phyloP scores from a whole-genome alignment of 2,888 invertebrate species.

The Acanthococcus lagerstroemiae region DNA sequence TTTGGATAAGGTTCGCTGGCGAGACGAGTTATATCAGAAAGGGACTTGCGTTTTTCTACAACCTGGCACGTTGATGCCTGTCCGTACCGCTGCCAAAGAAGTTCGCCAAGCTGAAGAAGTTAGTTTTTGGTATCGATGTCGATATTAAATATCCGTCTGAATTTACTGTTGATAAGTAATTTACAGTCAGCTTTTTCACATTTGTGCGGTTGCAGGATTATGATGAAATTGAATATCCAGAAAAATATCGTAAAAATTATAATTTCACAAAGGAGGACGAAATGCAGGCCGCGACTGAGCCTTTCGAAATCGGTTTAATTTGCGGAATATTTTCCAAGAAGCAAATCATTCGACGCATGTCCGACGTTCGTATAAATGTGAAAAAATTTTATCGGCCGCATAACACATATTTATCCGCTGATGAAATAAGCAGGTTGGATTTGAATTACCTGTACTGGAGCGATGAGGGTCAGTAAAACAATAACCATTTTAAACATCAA shows the following conservation, averaged over 20 bases:
- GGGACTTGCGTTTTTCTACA: slow-evolving; percentile 60
- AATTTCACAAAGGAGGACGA: slow-evolving; percentile 46
- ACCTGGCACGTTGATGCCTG: slow-evolving; percentile 48
- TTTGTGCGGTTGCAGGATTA: slow-evolving; percentile 37
- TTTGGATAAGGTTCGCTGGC: slow-evolving; percentile 49
- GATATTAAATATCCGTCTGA: no score
- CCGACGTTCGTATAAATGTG: slow-evolving; percentile 55
- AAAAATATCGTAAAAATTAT: slow-evolving; percentile 70
- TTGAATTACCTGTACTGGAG: slow-evolving; percentile 68
- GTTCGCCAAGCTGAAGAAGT: neutral
- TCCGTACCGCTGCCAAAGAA: neutral
- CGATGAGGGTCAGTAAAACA: slow-evolving; percentile 53
- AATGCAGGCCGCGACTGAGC: slow-evolving; percentile 60
- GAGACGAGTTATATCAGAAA: slow-evolving; percentile 51
- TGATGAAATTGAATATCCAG: slow-evolving; percentile 67
- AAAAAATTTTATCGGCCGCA: slow-evolving; percentile 65
- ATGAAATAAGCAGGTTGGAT: slow-evolving; percentile 52
- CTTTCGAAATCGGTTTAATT: slow-evolving; percentile 64
- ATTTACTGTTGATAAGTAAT: no score
- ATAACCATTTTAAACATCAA: no score
- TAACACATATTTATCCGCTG: slow-evolving; percentile 54
- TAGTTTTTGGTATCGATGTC: no score
- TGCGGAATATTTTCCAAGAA: slow-evolving; percentile 46
- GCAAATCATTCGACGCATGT: slow-evolving; percentile 44
- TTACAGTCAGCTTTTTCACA: neutral